Percentiles rank a stretch among this genome's conserved stretches.
phyloP scores from a whole-genome alignment of 2,888 invertebrate species.

The Drosophila mimica region DNA sequence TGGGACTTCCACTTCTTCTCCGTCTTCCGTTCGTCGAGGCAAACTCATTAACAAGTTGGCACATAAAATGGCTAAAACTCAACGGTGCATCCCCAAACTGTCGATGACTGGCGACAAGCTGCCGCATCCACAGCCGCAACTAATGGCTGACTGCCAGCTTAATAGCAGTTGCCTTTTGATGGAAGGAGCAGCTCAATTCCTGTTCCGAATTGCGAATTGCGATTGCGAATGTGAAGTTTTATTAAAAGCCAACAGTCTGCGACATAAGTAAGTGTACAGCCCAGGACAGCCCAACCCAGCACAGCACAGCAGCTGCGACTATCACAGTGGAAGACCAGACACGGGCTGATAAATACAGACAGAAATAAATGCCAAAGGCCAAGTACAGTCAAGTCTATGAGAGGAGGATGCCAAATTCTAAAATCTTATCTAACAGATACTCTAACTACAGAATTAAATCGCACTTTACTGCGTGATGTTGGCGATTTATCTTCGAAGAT shows the following conservation, averaged over 20 bases:
- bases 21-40: slow-evolving; percentile 30
- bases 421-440: neutral
- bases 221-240: slow-evolving; percentile 58
- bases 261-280: slow-evolving; percentile 44
- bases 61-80: slow-evolving; percentile 65
- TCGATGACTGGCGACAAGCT: slow-evolving; percentile 69
- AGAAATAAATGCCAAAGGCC: slow-evolving; percentile 50
- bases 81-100: slow-evolving; percentile 40
- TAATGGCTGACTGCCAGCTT: slow-evolving; percentile 71
- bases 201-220: slow-evolving; percentile 46
- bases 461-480: neutral
- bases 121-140: slow-evolving; percentile 67
- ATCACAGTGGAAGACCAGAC: slow-evolving; percentile 62
- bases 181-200: slow-evolving; percentile 38
- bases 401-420: no score
- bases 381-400: slow-evolving; percentile 37
- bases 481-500: neutral
- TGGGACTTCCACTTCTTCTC: neutral
- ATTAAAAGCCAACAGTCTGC: slow-evolving; percentile 74
- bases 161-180: slow-evolving; percentile 53
- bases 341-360: slow-evolving; percentile 68
- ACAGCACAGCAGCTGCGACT: slow-evolving; percentile 31
- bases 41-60: slow-evolving; percentile 79
- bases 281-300: neutral
- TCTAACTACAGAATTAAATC: neutral